These are phyloP conservation scores for Troides oblongomaculatus DNA, from an alignment of 2,888 invertebrate species.

Conservation along the genomic window DNA sequence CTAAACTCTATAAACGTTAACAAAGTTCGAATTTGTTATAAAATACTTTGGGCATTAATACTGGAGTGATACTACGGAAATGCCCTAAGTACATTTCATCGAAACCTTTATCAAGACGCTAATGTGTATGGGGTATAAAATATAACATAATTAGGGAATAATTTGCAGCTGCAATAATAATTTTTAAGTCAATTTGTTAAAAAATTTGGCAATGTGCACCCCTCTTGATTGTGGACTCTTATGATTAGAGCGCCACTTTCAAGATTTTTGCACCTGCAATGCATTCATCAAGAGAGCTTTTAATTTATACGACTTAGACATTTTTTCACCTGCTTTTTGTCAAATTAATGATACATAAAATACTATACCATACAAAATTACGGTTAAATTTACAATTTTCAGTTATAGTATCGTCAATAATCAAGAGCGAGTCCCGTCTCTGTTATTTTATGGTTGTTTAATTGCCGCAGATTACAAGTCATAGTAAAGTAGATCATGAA, in stretches of 20 bases:
- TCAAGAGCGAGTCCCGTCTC: slow-evolving; percentile 5
- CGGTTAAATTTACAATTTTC: background rate
- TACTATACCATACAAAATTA: background rate
- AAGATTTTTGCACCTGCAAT: slow-evolving; percentile 44
- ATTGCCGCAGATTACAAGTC: slow-evolving; percentile 15
- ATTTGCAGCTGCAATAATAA: slow-evolving; percentile 47
- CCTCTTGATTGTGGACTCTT: slow-evolving; percentile 43
- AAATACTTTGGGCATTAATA: background rate
- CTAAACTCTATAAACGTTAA: background rate
- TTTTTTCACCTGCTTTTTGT: slow-evolving; percentile 12
- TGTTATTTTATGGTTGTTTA: slow-evolving; percentile 25
- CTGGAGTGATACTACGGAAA: no score
- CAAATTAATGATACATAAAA: background rate
- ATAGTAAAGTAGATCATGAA: slow-evolving; percentile 11
- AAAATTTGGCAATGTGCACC: slow-evolving; percentile 43
- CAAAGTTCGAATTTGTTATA: background rate
- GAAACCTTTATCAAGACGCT: slow-evolving; percentile 24
- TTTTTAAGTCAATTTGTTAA: slow-evolving; percentile 45
- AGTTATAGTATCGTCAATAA: slow-evolving; percentile 1
- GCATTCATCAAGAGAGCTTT: slow-evolving; percentile 33
- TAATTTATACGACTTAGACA: slow-evolving; percentile 14
- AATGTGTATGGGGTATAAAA: slow-evolving; percentile 17
- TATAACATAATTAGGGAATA: slow-evolving; percentile 16
- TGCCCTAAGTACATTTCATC: background rate
- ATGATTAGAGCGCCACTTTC: slow-evolving; percentile 45